Base-by-base conservation (phyloP, 2,113 vertebrate genomes). In the Phainopepla nitens region DNA sequence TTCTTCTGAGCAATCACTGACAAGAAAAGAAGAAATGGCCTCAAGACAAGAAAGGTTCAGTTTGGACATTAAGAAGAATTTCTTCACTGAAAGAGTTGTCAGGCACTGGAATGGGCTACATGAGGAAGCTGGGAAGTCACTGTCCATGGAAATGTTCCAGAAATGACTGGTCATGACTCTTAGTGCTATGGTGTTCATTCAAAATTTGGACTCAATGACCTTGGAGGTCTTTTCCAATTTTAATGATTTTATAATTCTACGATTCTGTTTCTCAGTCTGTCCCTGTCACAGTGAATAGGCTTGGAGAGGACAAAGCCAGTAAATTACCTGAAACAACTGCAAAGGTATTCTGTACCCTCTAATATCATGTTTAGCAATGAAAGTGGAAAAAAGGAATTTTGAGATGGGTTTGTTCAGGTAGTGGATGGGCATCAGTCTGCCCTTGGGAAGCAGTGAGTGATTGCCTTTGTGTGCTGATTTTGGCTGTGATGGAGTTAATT, bases 281-380 rank as follows among this genome's bases (percentile, higher is more conserved):
- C 8, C 15, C 11, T 45, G 9, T 8, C 7, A 7, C 35, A 77
- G 6, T 12, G 35, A 51, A 41, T 7, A 28, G 4, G 1, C 31
- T 73, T 7, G 8, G 28, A 62, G 20, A 24, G 4, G 5, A 56
- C 7, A 45, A 28, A 81, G 10, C 4, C 2, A 39, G 10, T 51
- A 66, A 60, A 22, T 49, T 9, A 49, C 29, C n/a, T 24, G 9
- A 84, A 57, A 36, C 42, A 60, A 33, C 24, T 31, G 6, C 36
- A 42, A 27, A 76, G 20, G 10, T 57, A 14, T 27, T 71, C 3
- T 15, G 33, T 50, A n/a, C 16, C 9, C 33, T 61, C 5, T 11
- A 75, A 70, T 0, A 0, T 29, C 15, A 65, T 27, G 9, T 10
- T 60, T 29, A 53, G 7, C 9, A n/a, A 39, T 18, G 21, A 60